phyloP scores from a whole-genome alignment of 2,888 invertebrate species.

The Oxytorus armatus region DNA sequence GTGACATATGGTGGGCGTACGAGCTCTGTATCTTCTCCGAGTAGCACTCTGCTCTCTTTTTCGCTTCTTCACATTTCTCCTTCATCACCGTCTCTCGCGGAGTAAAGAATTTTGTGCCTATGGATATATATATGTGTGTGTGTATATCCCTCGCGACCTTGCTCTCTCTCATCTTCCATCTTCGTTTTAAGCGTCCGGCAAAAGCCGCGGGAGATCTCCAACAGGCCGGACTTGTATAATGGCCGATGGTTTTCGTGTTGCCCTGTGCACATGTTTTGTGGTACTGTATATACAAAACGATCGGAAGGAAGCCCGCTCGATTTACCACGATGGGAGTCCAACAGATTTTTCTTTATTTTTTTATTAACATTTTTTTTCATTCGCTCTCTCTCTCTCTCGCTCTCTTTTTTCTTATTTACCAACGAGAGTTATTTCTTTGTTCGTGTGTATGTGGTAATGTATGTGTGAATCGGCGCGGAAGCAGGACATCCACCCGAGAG shows the following conservation, averaged over 20 bases:
- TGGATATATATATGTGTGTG: constrained; percentile 1
- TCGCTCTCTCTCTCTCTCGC: background rate
- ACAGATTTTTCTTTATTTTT: constrained; percentile 13
- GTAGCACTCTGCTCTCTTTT: constrained; percentile 36
- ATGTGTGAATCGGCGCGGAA: constrained; percentile 5
- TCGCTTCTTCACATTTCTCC: constrained; percentile 48
- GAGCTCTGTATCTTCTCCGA: constrained; percentile 55
- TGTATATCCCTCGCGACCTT: constrained; percentile 50
- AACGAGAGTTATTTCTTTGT: background rate
- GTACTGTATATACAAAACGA: constrained; percentile 59
- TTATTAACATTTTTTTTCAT: background rate
- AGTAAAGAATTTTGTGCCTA: constrained; percentile 2
- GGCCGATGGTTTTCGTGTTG: constrained; percentile 36
- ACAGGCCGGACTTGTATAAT: constrained; percentile 20
- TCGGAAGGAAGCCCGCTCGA: constrained; percentile 76
- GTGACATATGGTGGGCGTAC: constrained; percentile 79
- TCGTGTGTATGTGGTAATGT: background rate
- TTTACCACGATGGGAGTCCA: constrained; percentile 44
- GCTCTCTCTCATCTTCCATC: constrained; percentile 47
- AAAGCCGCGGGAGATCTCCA: constrained; percentile 49
- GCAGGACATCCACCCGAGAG: constrained; percentile 31
- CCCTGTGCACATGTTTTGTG: constrained; percentile 12
- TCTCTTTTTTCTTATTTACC: background rate
- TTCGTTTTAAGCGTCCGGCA: constrained; percentile 46
- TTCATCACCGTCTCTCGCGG: constrained; percentile 41